Evolutionary conservation across 2,888 invertebrate species (phyloP).

Genomic region (Lumbricus terrestris): DNA sequence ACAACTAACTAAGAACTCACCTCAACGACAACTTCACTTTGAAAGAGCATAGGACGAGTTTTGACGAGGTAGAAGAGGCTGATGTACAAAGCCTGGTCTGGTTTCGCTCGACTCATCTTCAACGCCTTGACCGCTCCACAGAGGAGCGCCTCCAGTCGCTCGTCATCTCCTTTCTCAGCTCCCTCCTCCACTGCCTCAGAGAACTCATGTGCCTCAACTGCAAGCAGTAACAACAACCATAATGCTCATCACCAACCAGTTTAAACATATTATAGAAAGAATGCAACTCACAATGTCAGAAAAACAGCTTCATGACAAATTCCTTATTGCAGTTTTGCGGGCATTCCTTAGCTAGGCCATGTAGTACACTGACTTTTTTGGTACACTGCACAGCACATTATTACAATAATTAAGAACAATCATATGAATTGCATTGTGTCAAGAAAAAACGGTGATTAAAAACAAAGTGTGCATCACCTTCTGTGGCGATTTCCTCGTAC

Average conservation of each 20-base stretch:
- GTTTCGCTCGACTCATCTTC: constrained; percentile 76
- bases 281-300: neutral
- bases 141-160: constrained; percentile 72
- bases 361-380: neutral
- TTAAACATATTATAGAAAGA: neutral
- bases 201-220: constrained; percentile 75
- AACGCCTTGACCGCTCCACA: constrained; percentile 83
- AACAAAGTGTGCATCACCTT: constrained; percentile 57
- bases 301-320: neutral
- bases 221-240: constrained; percentile 10
- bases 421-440: neutral
- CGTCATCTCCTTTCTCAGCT: constrained; percentile 76
- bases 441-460: neutral
- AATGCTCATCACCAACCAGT: neutral
- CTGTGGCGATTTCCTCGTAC: constrained; percentile 68
- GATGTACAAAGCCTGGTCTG: constrained; percentile 76
- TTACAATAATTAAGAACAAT: neutral
- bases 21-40: constrained; percentile 59
- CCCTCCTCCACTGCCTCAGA: constrained; percentile 75
- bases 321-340: neutral
- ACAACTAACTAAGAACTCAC: constrained; percentile 50
- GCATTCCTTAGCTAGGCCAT: neutral
- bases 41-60: constrained; percentile 69
- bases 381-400: neutral
- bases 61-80: constrained; percentile 79